Evolutionary conservation across 1,140 invertebrate species (phyloP), one percentile per base, ranked within the genome.

Genomic region (Piezodorus guildinii): DNA sequence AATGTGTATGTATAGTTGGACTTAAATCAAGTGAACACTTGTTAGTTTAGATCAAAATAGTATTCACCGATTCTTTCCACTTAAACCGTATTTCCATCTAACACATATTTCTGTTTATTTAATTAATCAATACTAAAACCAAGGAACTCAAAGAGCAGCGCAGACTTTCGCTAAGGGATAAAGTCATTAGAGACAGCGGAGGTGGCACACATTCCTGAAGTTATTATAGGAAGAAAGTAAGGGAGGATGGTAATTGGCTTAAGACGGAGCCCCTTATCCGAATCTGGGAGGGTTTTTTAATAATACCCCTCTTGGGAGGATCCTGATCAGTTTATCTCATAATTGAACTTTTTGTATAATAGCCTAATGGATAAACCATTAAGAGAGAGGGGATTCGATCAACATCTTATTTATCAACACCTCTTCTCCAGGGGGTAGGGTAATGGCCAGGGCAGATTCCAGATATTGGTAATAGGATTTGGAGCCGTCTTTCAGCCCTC

Each of bases 271-370:
- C n/a, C 52, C 52, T 19, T 23, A 56, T 56, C 52, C 52, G 17
- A 21, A 15, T 23, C 17, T 21, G 52, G 52, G 23, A 25, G 17
- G 52, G 52, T 60, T 60, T 56, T 56, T 21, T 21, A 21, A 60
- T 21, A 39, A 58, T 34, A 23, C 54, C 54, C 54, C 27, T 27
- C 54, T 25, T 49, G 19, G 46, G n/a, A 17, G n/a, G 15, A 21
- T 39, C 15, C 58, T 44, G 58, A 60, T 60, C 58, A 60, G 58
- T 43, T 60, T 43, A 60, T 60, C 58, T 44, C 39, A 60, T 60
- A 60, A 60, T 60, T 60, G 58, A 60, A 60, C 58, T 60, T 60
- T 60, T 60, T 60, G 58, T 60, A 60, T 60, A 60, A 60, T 60
- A 19, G 21, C 58, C 34, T 60, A 60, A 60, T 60, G 58, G 58